Percentiles rank a stretch among this genome's conserved stretches.
These are phyloP conservation scores for Capricornis sumatraensis DNA, from an alignment of 2,113 vertebrate species.

Conservation along the genomic window DNA sequence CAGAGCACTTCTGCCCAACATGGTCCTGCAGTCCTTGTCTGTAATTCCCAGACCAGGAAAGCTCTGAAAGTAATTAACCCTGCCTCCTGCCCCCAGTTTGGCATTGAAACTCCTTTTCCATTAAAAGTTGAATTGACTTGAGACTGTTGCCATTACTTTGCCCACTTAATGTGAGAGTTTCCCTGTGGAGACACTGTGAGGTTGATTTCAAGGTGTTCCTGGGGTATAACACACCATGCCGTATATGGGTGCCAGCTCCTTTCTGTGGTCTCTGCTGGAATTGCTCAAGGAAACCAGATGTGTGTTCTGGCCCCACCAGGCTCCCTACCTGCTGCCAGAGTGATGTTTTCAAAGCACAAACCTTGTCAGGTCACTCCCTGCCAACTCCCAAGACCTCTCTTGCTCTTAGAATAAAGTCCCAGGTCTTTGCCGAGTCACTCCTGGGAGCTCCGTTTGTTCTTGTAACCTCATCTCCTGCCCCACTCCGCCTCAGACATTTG, in stretches of 20 bases:
- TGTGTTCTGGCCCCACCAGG: not conserved
- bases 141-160: not conserved
- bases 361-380: not conserved
- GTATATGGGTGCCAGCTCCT: fast-evolving
- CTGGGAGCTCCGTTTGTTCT: not conserved
- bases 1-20: not conserved
- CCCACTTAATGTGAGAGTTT: not conserved
- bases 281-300: not conserved
- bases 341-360: not conserved
- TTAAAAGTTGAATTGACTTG: not conserved
- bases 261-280: not conserved
- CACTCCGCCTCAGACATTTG: not conserved
- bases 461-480: not conserved
- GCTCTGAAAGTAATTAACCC: not conserved
- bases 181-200: not conserved
- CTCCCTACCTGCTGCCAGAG: not conserved
- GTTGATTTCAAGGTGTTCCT: not conserved
- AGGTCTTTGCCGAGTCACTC: not conserved
- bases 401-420: not conserved
- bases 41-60: not conserved
- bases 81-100: not conserved
- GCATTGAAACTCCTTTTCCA: not conserved
- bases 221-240: fast-evolving
- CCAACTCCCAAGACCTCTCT: not conserved
- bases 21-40: not conserved